A percentile compares a stretch with the other conserved stretches of the same genome.
phyloP scores from a whole-genome alignment of 2,113 vertebrate genomes.

The Zosterops japonicus region DNA sequence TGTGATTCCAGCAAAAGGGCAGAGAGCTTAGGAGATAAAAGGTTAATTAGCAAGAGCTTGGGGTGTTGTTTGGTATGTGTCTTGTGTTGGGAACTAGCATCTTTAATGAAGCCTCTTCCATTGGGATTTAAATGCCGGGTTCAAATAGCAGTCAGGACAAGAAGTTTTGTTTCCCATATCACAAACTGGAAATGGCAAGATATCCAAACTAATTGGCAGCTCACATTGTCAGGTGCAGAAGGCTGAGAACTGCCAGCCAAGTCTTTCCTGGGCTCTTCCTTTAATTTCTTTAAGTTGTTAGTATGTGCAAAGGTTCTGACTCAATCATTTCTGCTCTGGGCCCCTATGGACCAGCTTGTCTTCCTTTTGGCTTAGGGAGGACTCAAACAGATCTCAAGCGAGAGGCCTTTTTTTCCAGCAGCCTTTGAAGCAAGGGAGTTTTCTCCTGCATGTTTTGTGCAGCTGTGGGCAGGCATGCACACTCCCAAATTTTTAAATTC shows the following conservation, averaged over 20 bases:
- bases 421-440: not conserved
- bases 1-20: not conserved
- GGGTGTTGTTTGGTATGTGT: not conserved
- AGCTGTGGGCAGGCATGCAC: not conserved
- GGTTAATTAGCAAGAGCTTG: not conserved
- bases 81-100: not conserved
- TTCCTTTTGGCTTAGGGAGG: not conserved
- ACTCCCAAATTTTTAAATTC: not conserved
- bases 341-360: not conserved
- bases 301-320: not conserved
- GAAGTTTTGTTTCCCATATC: constrained; percentile 17
- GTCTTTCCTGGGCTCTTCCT: not conserved
- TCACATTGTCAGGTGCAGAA: constrained; percentile 31
- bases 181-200: constrained; percentile 12
- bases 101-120: not conserved
- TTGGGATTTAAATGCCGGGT: not conserved
- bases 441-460: not conserved
- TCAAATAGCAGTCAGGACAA: constrained; percentile 30
- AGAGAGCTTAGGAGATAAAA: constrained; percentile 17
- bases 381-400: not conserved
- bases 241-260: not conserved
- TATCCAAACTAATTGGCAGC: not conserved
- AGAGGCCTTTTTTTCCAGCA: not conserved
- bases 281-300: not conserved
- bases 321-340: not conserved